Evolutionary conservation across 2,797 vertebrate genomes (phyloP), one percentile per base, ranked within the genome.

Genomic region (Artibeus lituratus): DNA sequence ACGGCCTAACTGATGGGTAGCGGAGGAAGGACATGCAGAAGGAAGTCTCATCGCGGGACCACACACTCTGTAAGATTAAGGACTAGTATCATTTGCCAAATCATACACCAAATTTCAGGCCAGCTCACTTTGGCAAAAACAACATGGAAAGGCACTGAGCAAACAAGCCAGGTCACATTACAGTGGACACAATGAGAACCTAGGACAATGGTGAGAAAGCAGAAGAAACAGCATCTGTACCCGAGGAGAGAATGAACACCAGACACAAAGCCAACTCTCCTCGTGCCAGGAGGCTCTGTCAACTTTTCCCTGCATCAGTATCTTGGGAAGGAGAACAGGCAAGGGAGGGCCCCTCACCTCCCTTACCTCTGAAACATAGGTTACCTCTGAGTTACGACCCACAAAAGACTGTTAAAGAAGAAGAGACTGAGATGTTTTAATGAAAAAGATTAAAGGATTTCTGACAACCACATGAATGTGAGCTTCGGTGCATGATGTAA

Each of bases 401-500:
- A 26, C 55, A 76, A 74, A 55, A 32, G n/a, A 19, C n/a, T 24
- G 47, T 32, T 77, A 81, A 49, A 89, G 29, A 8, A 59, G n/a
- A 91, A 87, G 47, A 74, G 35, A 39, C 7, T 82, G 37, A 88
- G 37, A 24, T 39, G 2, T 83, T 92, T 93, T 70, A 76, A 55
- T 42, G 59, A n/a, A 92, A 76, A 94, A 89, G 6, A 69, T 55
- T 82, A 67, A 83, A n/a, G 62, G 26, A 18, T 76, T 95, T 76
- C 74, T 84, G 59, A 93, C 53, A 93, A 70, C 24, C 35, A 35
- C 19, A 2, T 18, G 32, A 95, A 85, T 14, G 22, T 78, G 29
- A 67, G 35, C 72, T 80, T 84, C 1, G 53, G 26, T 70, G 7
- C 44, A 93, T 42, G 49, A 57, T 44, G 44, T 42, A 65, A 65